Conservation (phyloP, 2,113 vertebrate genomes). For the Scortum barcoo region DNA sequence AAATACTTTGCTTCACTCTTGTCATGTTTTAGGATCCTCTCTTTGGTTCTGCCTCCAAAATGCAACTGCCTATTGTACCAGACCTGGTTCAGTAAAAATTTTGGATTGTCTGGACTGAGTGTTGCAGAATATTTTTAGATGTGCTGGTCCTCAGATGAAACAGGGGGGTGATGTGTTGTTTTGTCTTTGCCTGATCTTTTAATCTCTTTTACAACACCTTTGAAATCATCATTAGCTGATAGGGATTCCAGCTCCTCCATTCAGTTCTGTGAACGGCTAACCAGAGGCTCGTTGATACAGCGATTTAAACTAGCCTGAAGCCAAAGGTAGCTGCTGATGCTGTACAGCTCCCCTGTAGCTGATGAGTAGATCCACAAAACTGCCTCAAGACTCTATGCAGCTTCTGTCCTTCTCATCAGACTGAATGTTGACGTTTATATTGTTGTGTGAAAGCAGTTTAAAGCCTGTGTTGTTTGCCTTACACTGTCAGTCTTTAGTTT, state of each 20-base stretch:
- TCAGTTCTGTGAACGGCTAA: neutral
- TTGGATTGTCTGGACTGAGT: neutral
- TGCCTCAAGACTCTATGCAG: too few relatives aligned
- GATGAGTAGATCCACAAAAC: too few relatives aligned
- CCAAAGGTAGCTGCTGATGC: too few relatives aligned
- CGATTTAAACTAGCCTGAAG: too few relatives aligned
- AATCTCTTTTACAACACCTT: neutral
- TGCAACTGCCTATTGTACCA: neutral
- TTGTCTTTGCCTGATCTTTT: neutral
- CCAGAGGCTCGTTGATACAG: too few relatives aligned
- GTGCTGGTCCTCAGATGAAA: neutral
- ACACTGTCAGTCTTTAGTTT: too few relatives aligned
- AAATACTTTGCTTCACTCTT: neutral
- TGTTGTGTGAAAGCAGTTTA: too few relatives aligned
- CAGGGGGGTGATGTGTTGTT: neutral
- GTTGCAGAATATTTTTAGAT: neutral
- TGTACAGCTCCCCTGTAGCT: too few relatives aligned
- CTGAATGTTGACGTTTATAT: too few relatives aligned
- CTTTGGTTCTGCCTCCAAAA: neutral
- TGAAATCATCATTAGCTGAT: neutral
- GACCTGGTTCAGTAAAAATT: conserved; percentile 1
- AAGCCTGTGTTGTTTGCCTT: too few relatives aligned
- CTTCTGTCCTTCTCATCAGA: too few relatives aligned
- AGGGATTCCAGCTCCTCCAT: neutral
- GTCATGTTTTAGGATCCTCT: neutral